Evolutionary conservation across 2,797 vertebrate species (phyloP).

Genomic region (Gadopsis bispinosus): DNA sequence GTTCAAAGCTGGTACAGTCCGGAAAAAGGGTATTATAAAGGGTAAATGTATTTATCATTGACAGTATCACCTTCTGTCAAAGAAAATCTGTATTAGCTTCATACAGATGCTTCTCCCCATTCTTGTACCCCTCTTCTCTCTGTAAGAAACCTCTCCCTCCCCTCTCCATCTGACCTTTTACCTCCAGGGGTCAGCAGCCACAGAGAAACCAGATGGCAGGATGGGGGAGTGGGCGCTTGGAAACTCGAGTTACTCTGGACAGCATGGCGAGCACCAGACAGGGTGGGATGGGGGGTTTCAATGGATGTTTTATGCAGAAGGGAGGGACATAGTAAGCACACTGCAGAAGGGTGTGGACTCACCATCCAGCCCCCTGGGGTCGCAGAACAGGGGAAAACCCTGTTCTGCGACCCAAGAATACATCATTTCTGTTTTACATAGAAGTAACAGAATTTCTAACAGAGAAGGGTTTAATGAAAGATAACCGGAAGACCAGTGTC

Average conservation of each 20-base stretch:
- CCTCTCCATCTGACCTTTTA: constrained; percentile 82
- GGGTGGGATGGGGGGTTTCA: neutral
- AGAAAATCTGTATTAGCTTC: neutral
- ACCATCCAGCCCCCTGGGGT: neutral
- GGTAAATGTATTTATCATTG: neutral
- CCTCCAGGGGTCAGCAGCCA: constrained; percentile 87
- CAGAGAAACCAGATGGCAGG: constrained; percentile 92
- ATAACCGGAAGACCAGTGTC: neutral
- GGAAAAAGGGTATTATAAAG: neutral
- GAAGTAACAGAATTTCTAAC: neutral
- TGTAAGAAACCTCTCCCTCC: constrained; percentile 76
- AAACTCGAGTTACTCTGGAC: constrained; percentile 88
- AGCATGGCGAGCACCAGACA: constrained; percentile 81
- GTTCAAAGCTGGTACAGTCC: neutral
- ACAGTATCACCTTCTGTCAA: neutral
- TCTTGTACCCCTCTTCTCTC: constrained; percentile 14
- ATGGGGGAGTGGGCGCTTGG: constrained; percentile 86
- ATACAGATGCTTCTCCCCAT: neutral
- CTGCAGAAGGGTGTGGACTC: neutral
- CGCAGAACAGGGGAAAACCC: neutral
- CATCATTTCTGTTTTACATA: constrained; percentile 2
- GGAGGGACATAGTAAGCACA: neutral
- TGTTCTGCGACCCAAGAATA: neutral
- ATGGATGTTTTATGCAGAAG: neutral
- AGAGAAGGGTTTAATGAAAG: neutral